phyloP scores from a whole-genome alignment of 2,797 vertebrate genomes.

The Semaprochilodus insignis region DNA sequence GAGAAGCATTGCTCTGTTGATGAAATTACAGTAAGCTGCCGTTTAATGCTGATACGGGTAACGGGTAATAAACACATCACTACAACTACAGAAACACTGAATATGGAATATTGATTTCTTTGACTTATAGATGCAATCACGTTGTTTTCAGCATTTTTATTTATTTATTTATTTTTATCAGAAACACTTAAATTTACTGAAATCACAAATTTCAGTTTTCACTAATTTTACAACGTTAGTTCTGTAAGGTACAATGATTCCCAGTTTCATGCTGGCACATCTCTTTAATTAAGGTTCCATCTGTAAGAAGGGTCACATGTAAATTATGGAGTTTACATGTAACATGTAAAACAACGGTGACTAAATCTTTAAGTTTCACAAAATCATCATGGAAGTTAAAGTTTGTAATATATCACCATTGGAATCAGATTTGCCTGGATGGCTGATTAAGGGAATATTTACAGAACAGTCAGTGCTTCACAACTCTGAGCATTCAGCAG shows the following conservation, averaged over 20 bases:
- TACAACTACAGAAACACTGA: not conserved
- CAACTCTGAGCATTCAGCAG: slow-evolving; percentile 24
- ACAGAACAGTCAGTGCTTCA: not conserved
- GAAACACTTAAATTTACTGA: no score
- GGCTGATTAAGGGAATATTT: not conserved
- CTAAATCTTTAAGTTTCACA: not conserved
- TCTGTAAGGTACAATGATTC: no score
- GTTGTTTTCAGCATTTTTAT: not conserved
- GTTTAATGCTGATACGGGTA: not conserved
- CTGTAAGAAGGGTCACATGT: not conserved
- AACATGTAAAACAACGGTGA: not conserved
- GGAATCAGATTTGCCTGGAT: not conserved
- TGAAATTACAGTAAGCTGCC: not conserved
- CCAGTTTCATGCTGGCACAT: no score
- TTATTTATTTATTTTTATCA: not conserved
- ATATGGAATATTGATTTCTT: not conserved
- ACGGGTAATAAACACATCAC: not conserved
- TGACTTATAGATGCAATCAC: not conserved
- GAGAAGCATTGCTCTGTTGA: not conserved
- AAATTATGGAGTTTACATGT: not conserved
- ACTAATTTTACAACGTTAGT: no score
- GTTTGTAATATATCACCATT: not conserved
- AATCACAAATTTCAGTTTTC: no score
- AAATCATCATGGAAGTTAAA: not conserved
- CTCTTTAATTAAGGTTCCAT: no score